Evolutionary conservation across 2,888 invertebrate genomes (phyloP).

Genomic region (Masnerella sp.): DNA sequence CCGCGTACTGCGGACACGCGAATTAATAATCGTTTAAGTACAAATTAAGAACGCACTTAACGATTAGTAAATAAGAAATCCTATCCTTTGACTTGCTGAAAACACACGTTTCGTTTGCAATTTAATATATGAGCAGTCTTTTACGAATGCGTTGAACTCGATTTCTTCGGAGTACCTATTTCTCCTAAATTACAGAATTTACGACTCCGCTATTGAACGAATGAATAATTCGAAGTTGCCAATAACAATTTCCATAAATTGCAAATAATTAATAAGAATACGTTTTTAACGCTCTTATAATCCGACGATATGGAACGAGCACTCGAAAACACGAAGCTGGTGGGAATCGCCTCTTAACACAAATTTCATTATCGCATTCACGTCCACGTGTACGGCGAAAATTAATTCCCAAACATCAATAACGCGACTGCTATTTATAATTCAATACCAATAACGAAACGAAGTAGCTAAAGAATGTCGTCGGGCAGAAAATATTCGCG

Average conservation of each 20-base stretch:
- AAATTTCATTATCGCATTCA: constrained; percentile 9
- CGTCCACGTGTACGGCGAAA: constrained; percentile 1
- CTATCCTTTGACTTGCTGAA: not conserved
- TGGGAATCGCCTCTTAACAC: not conserved
- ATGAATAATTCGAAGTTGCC: not conserved
- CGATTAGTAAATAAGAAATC: not conserved
- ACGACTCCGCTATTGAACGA: too few species aligned
- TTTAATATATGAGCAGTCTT: too few species aligned
- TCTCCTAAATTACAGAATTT: too few species aligned
- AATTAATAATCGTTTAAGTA: not conserved
- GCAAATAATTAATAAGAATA: constrained; percentile 2
- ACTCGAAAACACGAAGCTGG: not conserved
- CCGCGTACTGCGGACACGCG: too few species aligned
- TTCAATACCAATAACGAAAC: not conserved
- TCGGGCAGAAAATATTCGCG: not conserved
- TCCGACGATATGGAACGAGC: not conserved
- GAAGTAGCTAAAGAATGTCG: not conserved
- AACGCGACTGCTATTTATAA: not conserved
- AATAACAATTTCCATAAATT: not conserved
- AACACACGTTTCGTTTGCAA: not conserved
- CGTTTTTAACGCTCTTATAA: not conserved
- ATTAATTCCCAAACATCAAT: constrained; percentile 6
- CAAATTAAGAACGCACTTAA: not conserved
- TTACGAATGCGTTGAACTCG: too few species aligned
- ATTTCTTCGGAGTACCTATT: too few species aligned